Percentiles rank a stretch among this genome's conserved stretches.
Evolutionary conservation across 2,797 vertebrate genomes (phyloP).

Genomic region (Leptatherina wallacei): DNA sequence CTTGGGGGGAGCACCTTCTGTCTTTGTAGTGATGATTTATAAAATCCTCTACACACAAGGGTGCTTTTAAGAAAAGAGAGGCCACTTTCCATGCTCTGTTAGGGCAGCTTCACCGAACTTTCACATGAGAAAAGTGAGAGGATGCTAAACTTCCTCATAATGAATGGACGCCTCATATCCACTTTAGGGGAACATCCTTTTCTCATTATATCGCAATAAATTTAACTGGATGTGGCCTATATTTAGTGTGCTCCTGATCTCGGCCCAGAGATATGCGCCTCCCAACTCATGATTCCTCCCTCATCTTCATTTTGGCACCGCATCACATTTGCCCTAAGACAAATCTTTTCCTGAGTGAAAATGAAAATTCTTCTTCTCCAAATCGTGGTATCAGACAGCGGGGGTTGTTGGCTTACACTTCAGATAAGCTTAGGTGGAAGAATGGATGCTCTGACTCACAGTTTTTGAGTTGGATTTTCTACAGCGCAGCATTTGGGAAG

Average conservation of each 20-base stretch:
- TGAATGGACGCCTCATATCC: conserved; percentile 85
- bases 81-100: conserved; percentile 72
- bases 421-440: conserved; percentile 63
- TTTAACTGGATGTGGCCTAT: conserved; percentile 94
- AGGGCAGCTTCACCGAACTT: conserved; percentile 83
- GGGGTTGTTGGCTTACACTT: conserved; percentile 45
- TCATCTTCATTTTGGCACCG: conserved; percentile 59
- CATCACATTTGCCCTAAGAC: conserved; percentile 63
- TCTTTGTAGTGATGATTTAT: conserved; percentile 3
- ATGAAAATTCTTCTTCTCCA: conserved; percentile 53
- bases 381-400: conserved; percentile 53
- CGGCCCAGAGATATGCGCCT: conserved; percentile 85
- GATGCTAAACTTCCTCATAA: conserved; percentile 87
- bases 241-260: conserved; percentile 93
- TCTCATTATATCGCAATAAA: conserved; percentile 98
- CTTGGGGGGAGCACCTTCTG: conserved; percentile 12
- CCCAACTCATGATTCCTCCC: conserved; percentile 69
- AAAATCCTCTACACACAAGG: conserved; percentile 18
- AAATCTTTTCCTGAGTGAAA: conserved; percentile 69
- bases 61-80: conserved; percentile 23
- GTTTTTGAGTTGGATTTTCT: conserved; percentile 24
- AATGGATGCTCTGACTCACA: conserved; percentile 46
- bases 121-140: conserved; percentile 93
- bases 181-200: conserved; percentile 94
- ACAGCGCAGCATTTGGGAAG: conserved; percentile 24